Percentiles rank a stretch among this genome's conserved stretches.
These are phyloP conservation scores for Pseudomyrmex dendroicus DNA, from an alignment of 1,140 invertebrate species.

Conservation along the genomic window DNA sequence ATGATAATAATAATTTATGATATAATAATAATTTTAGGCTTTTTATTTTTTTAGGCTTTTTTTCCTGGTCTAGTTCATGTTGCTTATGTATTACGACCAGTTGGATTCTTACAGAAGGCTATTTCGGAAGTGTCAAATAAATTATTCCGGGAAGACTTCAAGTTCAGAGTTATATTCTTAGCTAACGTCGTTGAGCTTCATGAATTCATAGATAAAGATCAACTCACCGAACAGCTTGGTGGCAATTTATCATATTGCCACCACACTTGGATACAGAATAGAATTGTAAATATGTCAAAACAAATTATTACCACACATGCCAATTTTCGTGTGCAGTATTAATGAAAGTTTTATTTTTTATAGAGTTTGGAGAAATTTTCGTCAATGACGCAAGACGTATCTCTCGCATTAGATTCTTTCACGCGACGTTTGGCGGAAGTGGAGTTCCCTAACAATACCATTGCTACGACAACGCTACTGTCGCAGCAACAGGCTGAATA, in stretches of 20 bases:
- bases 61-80: slow-evolving; percentile 97
- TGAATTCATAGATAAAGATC: slow-evolving; percentile 93
- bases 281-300: slow-evolving; percentile 90
- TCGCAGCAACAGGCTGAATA: slow-evolving; percentile 89
- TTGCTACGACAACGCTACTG: slow-evolving; percentile 89
- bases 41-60: slow-evolving; percentile 90
- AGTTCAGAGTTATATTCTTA: slow-evolving; percentile 95
- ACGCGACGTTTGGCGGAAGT: slow-evolving; percentile 92
- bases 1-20: neutral
- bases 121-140: slow-evolving; percentile 98
- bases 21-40: neutral
- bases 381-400: slow-evolving; percentile 94
- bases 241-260: slow-evolving; percentile 96
- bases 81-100: slow-evolving; percentile 96
- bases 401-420: slow-evolving; percentile 92
- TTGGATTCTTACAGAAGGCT: slow-evolving; percentile 97
- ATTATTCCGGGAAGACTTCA: slow-evolving; percentile 96
- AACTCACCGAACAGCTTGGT: slow-evolving; percentile 95
- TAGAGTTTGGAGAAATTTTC: slow-evolving; percentile 98
- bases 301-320: slow-evolving; percentile 21
- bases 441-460: slow-evolving; percentile 94
- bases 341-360: slow-evolving; percentile 74
- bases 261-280: slow-evolving; percentile 97
- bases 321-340: slow-evolving; percentile 43
- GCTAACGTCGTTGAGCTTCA: slow-evolving; percentile 93